A percentile compares a stretch with the other conserved stretches of the same genome.
These are phyloP conservation scores for Apodemia duryi DNA, from an alignment of 2,888 invertebrate species.

Conservation along the genomic window DNA sequence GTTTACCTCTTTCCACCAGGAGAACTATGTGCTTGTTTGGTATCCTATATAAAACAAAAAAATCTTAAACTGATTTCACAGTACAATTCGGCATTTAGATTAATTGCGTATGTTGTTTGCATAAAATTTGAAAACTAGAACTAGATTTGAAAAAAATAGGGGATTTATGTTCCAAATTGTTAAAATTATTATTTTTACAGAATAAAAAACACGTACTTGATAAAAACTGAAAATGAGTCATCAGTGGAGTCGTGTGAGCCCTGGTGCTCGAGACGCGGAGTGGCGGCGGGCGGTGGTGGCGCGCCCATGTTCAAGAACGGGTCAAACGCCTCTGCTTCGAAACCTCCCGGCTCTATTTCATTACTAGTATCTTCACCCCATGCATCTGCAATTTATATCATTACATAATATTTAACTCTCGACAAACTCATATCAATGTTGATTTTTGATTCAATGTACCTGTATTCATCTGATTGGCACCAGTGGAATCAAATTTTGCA, in stretches of 20 bases:
- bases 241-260: conserved; percentile 84
- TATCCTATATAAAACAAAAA: too few species aligned
- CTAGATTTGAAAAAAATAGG: too few species aligned
- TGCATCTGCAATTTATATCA: conserved; percentile 41
- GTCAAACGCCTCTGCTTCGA: conserved; percentile 87
- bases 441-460: conserved; percentile 29
- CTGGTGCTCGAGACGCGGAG: conserved; percentile 48
- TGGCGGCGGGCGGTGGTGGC: conserved; percentile 83
- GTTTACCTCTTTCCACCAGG: too few species aligned
- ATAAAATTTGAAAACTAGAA: too few species aligned
- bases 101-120: too few species aligned
- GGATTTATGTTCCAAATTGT: too few species aligned
- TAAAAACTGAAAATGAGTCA: too few species aligned
- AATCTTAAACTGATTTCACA: too few species aligned
- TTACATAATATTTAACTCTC: neutral
- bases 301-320: conserved; percentile 83
- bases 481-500: conserved; percentile 90
- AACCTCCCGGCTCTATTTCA: conserved; percentile 76
- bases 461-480: conserved; percentile 53
- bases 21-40: too few species aligned
- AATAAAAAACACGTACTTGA: too few species aligned
- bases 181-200: too few species aligned
- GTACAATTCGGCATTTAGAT: too few species aligned
- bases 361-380: conserved; percentile 54
- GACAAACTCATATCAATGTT: neutral